Percentiles rank a stretch among this genome's conserved stretches.
Evolutionary conservation across 2,113 vertebrate genomes (phyloP).

Genomic region (Dipodomys stephensi): DNA sequence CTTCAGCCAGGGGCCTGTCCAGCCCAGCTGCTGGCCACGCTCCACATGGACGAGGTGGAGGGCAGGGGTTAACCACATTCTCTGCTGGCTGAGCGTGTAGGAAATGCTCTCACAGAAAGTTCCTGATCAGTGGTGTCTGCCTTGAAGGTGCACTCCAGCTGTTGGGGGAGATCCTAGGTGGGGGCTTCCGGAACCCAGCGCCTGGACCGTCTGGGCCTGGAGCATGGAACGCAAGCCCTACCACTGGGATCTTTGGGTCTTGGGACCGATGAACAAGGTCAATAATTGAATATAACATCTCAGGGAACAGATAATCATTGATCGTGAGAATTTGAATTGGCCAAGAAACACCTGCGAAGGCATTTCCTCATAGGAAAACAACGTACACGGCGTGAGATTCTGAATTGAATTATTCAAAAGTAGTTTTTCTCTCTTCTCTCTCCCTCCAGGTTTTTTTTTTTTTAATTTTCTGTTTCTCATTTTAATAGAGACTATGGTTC

Average conservation of each 20-base stretch:
- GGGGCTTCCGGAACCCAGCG: neutral
- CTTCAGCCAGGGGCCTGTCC: slow-evolving; percentile 58
- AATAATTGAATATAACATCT: slow-evolving; percentile 69
- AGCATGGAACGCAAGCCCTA: neutral
- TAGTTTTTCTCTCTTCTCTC: neutral
- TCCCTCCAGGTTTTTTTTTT: neutral
- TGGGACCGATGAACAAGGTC: slow-evolving; percentile 56
- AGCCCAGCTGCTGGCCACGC: rapidly evolving
- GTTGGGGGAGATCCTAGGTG: neutral
- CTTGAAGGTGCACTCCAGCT: slow-evolving; percentile 70
- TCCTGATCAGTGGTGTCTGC: slow-evolving; percentile 64
- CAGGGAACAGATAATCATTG: slow-evolving; percentile 79
- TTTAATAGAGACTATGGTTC: slow-evolving; percentile 78
- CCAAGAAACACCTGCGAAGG: slow-evolving; percentile 69
- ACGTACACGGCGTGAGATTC: slow-evolving; percentile 70
- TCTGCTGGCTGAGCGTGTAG: slow-evolving; percentile 43
- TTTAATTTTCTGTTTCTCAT: slow-evolving; percentile 20
- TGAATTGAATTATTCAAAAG: slow-evolving; percentile 57
- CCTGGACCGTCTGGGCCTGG: too few relatives aligned
- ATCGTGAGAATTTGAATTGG: slow-evolving; percentile 73
- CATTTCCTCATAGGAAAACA: slow-evolving; percentile 74
- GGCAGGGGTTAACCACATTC: slow-evolving; percentile 18
- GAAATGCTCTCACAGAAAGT: slow-evolving; percentile 69
- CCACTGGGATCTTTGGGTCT: slow-evolving; percentile 35
- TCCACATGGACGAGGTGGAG: slow-evolving; percentile 15